Base-by-base conservation (phyloP, 2,888 invertebrate genomes). In the Chydorus sphaericus region DNA sequence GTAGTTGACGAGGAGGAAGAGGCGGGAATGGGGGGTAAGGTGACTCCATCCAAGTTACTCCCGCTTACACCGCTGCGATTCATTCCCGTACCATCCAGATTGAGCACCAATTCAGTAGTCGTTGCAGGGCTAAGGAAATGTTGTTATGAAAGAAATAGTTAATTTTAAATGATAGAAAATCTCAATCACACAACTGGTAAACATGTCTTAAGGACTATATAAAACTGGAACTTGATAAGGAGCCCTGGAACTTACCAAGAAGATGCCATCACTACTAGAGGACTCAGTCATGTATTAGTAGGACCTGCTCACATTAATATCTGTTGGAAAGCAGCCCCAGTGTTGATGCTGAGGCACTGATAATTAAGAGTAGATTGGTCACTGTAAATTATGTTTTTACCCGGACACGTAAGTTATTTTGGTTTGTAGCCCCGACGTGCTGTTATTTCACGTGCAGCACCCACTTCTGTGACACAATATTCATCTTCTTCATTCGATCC, bases 181-280 rank as follows among this genome's bases (percentile, higher is more conserved):
- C n/a, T n/a, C n/a, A n/a, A n/a, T n/a, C n/a, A n/a, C n/a, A n/a
- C n/a, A n/a, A n/a, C n/a, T n/a, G n/a, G n/a, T n/a, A n/a, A n/a
- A n/a, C n/a, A n/a, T n/a, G n/a, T n/a, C n/a, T n/a, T n/a, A n/a
- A n/a, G n/a, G n/a, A n/a, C n/a, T n/a, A n/a, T n/a, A n/a, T n/a
- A n/a, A n/a, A n/a, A n/a, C n/a, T n/a, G n/a, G n/a, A n/a, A n/a
- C n/a, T n/a, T n/a, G n/a, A n/a, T n/a, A n/a, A n/a, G n/a, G n/a
- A n/a, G n/a, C n/a, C n/a, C n/a, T n/a, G n/a, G 56, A 58, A 68
- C 75, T 80, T 82, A 92, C 91, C 88, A 91, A 91, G 68, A 90
- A 91, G 72, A 88, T 88, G 75, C 91, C 91, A 73, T 91, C 92
- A 75, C 91, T 91, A 73, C 92, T 90, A 69, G 91, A 91, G 72